A percentile compares a stretch with the other conserved stretches of the same genome.
Evolutionary conservation across 2,797 vertebrate species (phyloP).

Genomic region (Melopsittacus undulatus): DNA sequence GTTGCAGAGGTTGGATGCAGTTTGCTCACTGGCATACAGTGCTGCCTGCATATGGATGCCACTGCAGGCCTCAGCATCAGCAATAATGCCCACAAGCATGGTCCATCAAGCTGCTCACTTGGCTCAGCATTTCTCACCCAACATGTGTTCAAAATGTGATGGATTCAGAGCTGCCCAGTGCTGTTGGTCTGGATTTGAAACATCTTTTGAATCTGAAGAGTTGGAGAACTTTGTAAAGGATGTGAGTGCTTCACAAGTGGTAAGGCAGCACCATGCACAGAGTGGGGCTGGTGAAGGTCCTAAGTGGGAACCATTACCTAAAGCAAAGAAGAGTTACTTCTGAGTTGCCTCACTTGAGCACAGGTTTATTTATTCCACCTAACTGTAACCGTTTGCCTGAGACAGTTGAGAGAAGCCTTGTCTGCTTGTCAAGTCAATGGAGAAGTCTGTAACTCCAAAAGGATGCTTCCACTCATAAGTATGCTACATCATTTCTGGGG

Average conservation of each 20-base stretch:
- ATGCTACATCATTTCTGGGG: neutral
- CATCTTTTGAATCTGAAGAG: neutral
- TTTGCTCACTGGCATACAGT: rapidly evolving
- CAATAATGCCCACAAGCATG: neutral
- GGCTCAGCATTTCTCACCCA: neutral
- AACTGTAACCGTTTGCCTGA: neutral
- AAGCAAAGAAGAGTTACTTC: neutral
- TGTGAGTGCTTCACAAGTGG: neutral
- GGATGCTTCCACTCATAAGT: neutral
- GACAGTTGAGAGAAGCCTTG: neutral
- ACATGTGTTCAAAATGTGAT: neutral
- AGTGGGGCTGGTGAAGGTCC: neutral
- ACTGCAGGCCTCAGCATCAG: neutral
- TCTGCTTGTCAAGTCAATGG: neutral
- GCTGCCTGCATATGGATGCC: neutral
- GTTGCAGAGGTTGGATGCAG: neutral
- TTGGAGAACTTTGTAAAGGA: neutral
- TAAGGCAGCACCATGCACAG: neutral
- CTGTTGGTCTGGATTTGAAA: neutral
- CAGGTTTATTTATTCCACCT: neutral
- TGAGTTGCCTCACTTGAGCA: neutral
- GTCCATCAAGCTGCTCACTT: neutral
- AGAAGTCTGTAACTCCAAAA: neutral
- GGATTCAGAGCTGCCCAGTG: neutral
- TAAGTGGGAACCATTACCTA: neutral